Conservation (phyloP, 2,113 vertebrate genomes). For the Sorex araneus region DNA sequence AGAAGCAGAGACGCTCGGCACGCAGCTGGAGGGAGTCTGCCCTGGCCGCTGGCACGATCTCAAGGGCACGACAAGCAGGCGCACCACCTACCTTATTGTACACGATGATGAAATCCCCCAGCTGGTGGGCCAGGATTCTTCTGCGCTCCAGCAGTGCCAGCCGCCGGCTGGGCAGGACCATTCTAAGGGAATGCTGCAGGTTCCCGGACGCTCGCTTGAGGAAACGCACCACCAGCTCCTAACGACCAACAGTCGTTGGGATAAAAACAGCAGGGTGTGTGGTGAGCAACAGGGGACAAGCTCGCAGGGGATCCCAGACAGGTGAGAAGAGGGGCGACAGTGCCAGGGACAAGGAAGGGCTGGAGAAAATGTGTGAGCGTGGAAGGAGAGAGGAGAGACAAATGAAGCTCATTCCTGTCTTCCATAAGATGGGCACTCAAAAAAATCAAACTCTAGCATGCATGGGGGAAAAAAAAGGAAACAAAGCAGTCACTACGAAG, state of each 20-base stretch:
- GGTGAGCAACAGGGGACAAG: constrained; percentile 27
- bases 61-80: not conserved
- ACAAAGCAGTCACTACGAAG: constrained; percentile 18
- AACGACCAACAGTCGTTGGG: constrained; percentile 59
- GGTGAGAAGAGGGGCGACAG: not conserved
- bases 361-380: constrained; percentile 13
- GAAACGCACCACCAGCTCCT: constrained; percentile 97
- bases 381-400: not conserved
- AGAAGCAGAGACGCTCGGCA: too few relatives aligned
- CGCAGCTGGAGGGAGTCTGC: not conserved
- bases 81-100: constrained; percentile 93
- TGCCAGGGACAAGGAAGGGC: constrained; percentile 25
- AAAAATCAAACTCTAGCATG: constrained; percentile 49
- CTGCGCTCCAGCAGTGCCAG: constrained; percentile 92
- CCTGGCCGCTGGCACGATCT: not conserved
- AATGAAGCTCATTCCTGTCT: not conserved
- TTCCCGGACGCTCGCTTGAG: constrained; percentile 95
- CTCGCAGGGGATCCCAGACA: not conserved
- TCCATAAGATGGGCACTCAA: not conserved
- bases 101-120: constrained; percentile 94
- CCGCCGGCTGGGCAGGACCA: constrained; percentile 92
- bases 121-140: constrained; percentile 93
- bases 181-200: constrained; percentile 92
- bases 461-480: not conserved
- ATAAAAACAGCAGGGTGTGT: not conserved